Evolutionary conservation across 1,140 invertebrate species (phyloP).

Genomic region (Drosophila kikkawai): DNA sequence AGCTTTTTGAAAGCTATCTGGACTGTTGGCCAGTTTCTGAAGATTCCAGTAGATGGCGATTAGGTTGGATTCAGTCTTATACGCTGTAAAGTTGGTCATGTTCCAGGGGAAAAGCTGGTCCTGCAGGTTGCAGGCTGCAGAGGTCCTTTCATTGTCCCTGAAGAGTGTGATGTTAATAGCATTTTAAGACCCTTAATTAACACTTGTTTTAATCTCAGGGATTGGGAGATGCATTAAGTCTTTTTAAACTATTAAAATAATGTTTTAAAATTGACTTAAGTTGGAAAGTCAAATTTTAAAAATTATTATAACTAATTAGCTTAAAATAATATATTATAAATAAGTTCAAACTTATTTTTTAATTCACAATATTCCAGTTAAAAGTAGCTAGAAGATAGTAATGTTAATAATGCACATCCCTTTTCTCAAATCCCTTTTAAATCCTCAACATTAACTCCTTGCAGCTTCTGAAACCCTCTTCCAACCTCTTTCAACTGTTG

Average conservation of each 20-base stretch:
- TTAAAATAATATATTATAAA: neutral
- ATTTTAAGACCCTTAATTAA: neutral
- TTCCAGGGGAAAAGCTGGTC: neutral
- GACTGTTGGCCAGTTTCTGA: neutral
- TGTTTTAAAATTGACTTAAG: too few relatives aligned
- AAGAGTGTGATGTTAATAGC: neutral
- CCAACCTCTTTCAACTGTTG: conserved; percentile 2
- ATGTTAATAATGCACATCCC: neutral
- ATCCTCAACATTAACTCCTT: neutral
- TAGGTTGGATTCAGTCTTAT: conserved; percentile 19
- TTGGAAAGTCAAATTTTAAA: neutral
- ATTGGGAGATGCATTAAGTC: neutral
- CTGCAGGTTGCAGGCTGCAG: neutral
- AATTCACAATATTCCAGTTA: neutral
- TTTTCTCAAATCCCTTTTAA: neutral
- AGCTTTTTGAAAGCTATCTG: conserved; percentile 22
- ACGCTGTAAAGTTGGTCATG: conserved; percentile 13
- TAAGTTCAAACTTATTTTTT: neutral
- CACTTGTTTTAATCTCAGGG: neutral
- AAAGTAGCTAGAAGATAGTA: too few relatives aligned
- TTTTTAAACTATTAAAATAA: neutral
- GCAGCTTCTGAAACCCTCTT: neutral
- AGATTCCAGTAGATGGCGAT: conserved; percentile 32
- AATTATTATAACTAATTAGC: neutral
- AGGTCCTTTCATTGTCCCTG: neutral